Conservation (phyloP, 1,140 invertebrate species). For the Orussus abietinus region DNA sequence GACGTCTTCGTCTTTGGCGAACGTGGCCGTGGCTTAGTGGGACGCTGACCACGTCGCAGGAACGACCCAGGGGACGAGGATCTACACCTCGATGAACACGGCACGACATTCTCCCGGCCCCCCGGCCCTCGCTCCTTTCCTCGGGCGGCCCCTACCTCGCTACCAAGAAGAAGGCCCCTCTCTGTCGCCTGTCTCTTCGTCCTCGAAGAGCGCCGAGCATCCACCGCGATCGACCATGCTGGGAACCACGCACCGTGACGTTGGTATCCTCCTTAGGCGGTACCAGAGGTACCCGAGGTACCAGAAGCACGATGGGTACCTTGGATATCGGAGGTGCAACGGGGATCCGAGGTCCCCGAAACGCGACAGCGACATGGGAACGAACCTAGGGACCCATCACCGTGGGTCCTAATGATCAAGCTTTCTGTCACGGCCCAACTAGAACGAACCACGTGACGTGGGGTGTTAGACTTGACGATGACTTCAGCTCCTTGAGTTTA, state of each 20-base stretch:
- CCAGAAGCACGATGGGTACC: too few relatives aligned
- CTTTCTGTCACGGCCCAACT: too few relatives aligned
- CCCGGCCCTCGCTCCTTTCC: conserved; percentile 31
- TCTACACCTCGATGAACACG: conserved; percentile 54
- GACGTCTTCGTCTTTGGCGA: too few relatives aligned
- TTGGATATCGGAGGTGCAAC: too few relatives aligned
- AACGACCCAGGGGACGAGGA: conserved; percentile 52
- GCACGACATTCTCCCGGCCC: conserved; percentile 46
- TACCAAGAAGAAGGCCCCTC: conserved; percentile 37
- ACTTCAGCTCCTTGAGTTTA: too few relatives aligned
- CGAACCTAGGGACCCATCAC: conserved; percentile 16
- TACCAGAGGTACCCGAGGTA: too few relatives aligned
- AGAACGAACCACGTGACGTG: too few relatives aligned
- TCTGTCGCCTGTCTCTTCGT: conserved; percentile 24
- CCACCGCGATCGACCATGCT: conserved; percentile 39
- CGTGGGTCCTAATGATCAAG: background rate
- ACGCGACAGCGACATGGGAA: conserved; percentile 45
- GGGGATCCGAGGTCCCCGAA: conserved; percentile 28
- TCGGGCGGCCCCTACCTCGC: conserved; percentile 35
- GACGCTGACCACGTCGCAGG: conserved; percentile 47
- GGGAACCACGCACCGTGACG: conserved; percentile 40
- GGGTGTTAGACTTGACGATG: too few relatives aligned
- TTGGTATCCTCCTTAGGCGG: conserved; percentile 43
- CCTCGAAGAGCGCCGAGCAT: conserved; percentile 35
- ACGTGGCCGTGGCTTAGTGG: conserved; percentile 47